Conservation (phyloP, 2,797 vertebrate genomes). For the Melanogrammus aeglefinus region DNA sequence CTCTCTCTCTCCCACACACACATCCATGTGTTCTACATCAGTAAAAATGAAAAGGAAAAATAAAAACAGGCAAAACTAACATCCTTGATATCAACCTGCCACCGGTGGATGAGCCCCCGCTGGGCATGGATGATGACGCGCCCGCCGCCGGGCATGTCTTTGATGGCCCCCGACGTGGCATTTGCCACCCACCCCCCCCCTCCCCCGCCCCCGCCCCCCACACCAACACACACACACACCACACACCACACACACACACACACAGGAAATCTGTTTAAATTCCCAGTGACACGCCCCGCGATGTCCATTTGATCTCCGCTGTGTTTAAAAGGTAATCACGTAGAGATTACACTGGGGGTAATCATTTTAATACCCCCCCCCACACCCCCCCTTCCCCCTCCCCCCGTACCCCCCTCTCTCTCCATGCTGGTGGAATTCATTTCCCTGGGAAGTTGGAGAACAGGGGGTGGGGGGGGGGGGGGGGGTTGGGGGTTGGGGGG, state of each 20-base stretch:
- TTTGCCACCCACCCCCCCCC: slow-evolving; percentile 19
- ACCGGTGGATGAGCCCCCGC: slow-evolving; percentile 16
- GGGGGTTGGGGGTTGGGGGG: slow-evolving; percentile 12
- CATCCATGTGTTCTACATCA: slow-evolving; percentile 17
- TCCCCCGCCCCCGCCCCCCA: no score
- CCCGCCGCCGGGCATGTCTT: no score
- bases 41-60: slow-evolving; percentile 22
- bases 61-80: background rate
- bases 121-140: no score
- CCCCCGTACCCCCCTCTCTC: background rate
- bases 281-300: slow-evolving; percentile 20
- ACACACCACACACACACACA: no score
- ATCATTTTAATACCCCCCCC: slow-evolving; percentile 62
- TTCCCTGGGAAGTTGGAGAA: slow-evolving; percentile 44
- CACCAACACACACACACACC: no score
- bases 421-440: slow-evolving; percentile 48
- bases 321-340: slow-evolving; percentile 58
- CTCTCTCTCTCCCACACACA: slow-evolving; percentile 6
- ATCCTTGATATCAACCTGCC: slow-evolving; percentile 27
- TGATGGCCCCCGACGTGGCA: slow-evolving; percentile 34
- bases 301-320: slow-evolving; percentile 53
- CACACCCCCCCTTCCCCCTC: background rate
- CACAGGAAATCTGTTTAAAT: slow-evolving; percentile 36
- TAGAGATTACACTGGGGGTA: slow-evolving; percentile 53
- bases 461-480: background rate